These are phyloP conservation scores for Meles meles DNA, from an alignment of 2,113 vertebrate species.

Conservation along the genomic window DNA sequence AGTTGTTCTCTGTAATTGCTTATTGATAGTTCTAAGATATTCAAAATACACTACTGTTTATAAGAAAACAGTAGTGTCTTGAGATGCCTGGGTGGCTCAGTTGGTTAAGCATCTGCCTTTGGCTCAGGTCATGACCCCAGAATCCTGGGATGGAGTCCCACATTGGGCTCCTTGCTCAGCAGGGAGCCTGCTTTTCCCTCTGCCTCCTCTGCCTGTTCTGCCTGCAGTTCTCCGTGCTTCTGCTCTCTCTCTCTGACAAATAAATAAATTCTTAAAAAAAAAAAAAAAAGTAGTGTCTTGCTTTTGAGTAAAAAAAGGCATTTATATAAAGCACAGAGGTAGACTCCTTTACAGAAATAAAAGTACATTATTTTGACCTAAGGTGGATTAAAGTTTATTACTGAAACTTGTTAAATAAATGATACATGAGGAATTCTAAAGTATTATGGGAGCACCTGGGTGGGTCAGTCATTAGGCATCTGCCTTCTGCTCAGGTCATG, in stretches of 20 bases:
- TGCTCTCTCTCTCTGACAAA: too few relatives aligned
- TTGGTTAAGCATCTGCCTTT: too few relatives aligned
- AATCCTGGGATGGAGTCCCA: too few relatives aligned
- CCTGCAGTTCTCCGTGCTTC: too few relatives aligned
- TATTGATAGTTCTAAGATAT: not conserved
- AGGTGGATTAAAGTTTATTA: constrained; percentile 17
- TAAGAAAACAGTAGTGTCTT: not conserved
- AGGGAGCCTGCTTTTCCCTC: too few relatives aligned
- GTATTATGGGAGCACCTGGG: not conserved
- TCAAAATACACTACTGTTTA: not conserved
- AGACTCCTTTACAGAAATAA: not conserved
- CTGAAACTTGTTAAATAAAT: not conserved
- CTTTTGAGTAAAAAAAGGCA: constrained; percentile 1
- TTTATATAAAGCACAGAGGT: not conserved
- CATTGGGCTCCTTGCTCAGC: too few relatives aligned
- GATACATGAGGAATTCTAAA: not conserved
- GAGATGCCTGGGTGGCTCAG: too few relatives aligned
- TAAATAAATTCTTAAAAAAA: too few relatives aligned
- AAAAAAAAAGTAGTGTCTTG: not conserved
- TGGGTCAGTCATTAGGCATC: too few relatives aligned
- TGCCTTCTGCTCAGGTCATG: too few relatives aligned
- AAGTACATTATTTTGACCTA: not conserved
- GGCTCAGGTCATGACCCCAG: too few relatives aligned
- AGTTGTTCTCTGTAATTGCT: not conserved
- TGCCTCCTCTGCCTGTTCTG: too few relatives aligned